phyloP scores from a whole-genome alignment of 2,113 vertebrate genomes.

The Aviceda subcristata region DNA sequence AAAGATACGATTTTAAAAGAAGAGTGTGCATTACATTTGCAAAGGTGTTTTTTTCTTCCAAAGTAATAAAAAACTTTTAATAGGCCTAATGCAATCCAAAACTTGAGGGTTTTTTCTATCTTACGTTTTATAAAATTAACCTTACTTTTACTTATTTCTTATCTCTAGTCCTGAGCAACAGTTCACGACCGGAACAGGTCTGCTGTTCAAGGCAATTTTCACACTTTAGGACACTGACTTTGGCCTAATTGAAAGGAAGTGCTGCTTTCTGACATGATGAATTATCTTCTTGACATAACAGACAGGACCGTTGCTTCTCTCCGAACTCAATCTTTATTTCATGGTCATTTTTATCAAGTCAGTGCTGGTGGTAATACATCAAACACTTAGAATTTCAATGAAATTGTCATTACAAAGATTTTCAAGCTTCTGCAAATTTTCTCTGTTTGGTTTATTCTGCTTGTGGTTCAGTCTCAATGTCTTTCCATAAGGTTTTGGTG shows the following conservation, averaged over 20 bases:
- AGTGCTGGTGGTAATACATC: neutral
- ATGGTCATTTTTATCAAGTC: neutral
- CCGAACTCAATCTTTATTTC: neutral
- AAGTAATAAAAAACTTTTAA: neutral
- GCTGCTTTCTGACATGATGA: neutral
- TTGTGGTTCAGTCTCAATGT: neutral
- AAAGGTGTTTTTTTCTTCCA: neutral
- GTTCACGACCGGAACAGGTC: neutral
- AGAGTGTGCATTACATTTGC: neutral
- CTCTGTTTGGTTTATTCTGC: neutral
- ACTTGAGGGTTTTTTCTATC: neutral
- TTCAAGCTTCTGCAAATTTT: neutral
- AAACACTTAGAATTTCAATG: neutral
- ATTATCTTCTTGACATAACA: neutral
- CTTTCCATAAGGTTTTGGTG: neutral
- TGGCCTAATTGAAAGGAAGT: neutral
- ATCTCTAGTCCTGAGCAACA: neutral
- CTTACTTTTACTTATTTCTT: neutral
- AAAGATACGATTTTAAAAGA: neutral
- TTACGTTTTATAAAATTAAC: neutral
- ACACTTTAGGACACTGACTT: neutral
- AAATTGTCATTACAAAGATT: neutral
- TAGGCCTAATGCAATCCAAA: neutral
- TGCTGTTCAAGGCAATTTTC: neutral
- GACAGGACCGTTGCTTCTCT: neutral